Conservation (phyloP, 2,888 invertebrate species). For the Gymnocheta viridis region DNA sequence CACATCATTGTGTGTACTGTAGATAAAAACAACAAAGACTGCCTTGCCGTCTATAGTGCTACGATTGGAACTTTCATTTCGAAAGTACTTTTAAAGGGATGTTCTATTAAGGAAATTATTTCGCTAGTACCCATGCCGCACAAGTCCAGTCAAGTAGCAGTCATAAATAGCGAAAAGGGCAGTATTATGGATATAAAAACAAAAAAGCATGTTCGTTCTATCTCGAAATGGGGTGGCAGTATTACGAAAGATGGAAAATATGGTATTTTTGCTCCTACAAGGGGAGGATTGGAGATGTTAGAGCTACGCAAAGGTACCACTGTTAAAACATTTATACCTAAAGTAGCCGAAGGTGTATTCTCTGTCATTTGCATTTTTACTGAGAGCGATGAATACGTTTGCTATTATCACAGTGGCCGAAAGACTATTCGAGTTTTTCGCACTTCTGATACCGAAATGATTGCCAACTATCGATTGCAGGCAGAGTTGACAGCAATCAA, state of each 20-base stretch:
- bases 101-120: conserved; percentile 87
- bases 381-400: conserved; percentile 95
- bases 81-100: conserved; percentile 83
- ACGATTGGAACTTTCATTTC: conserved; percentile 87
- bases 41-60: conserved; percentile 91
- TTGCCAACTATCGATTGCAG: conserved; percentile 95
- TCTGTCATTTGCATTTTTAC: conserved; percentile 97
- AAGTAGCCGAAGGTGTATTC: conserved; percentile 98
- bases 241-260: conserved; percentile 93
- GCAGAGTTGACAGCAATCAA: conserved; percentile 94
- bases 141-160: conserved; percentile 91
- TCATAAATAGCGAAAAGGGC: conserved; percentile 94
- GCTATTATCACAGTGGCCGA: conserved; percentile 97
- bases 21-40: conserved; percentile 91
- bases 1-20: conserved; percentile 90
- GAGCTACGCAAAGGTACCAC: conserved; percentile 95
- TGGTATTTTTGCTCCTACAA: conserved; percentile 94
- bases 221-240: conserved; percentile 96
- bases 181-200: conserved; percentile 94
- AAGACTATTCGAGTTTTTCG: conserved; percentile 96
- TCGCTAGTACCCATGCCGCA: conserved; percentile 91
- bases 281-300: conserved; percentile 95
- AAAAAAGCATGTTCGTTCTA: conserved; percentile 92
- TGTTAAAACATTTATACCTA: conserved; percentile 94
- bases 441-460: conserved; percentile 93